Base-by-base conservation (phyloP, 2,797 vertebrate species). In the Pseudochirops cupreus region DNA sequence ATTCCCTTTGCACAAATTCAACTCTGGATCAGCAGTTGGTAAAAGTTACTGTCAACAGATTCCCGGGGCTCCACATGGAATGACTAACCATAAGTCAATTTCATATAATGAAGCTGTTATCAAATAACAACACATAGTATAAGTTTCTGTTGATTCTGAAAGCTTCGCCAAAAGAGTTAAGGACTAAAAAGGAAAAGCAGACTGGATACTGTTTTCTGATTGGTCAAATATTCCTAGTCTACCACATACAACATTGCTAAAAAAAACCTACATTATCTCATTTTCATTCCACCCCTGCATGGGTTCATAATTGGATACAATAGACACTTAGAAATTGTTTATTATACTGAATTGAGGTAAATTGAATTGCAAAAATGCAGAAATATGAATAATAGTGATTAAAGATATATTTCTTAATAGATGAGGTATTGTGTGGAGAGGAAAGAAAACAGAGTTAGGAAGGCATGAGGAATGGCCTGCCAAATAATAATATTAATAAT, bases 51-150 rank as follows among this genome's bases (percentile, higher is more conserved):
- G n/a, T 54, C 21, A 1, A 26, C 56, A 18, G 87, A 24, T 29
- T 1, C 26, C 2, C 16, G 0, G 59, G 16, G 12, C 55, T 13
- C 52, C 87, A 87, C 7, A 0, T 0, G 5, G 12, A 56, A 16
- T 10, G 26, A 56, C 74, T 54, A 53, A 1, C 5, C 26, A 62
- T 33, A 24, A 1, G 53, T 29, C 39, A 56, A 24, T 12, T 87
- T 57, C 52, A 55, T 67, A 7, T 92, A 11, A 1, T 7, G 87
- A 59, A 91, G 12, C 52, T 28, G 39, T 93, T n/a, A 5, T 29
- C 21, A 9, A 46, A 74, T 91, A 54, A 11, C 54, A 53, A 14
- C 57, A 31, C 39, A 62, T 92, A 24, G 0, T 50, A 0, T 55
- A 39, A 18, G 9, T 1, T 57, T 94, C 67, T 55, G 91, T 33